A percentile compares a stretch with the other conserved stretches of the same genome.
These are phyloP conservation scores for Harpalus rufipes DNA, from an alignment of 2,888 invertebrate species.

Conservation along the genomic window DNA sequence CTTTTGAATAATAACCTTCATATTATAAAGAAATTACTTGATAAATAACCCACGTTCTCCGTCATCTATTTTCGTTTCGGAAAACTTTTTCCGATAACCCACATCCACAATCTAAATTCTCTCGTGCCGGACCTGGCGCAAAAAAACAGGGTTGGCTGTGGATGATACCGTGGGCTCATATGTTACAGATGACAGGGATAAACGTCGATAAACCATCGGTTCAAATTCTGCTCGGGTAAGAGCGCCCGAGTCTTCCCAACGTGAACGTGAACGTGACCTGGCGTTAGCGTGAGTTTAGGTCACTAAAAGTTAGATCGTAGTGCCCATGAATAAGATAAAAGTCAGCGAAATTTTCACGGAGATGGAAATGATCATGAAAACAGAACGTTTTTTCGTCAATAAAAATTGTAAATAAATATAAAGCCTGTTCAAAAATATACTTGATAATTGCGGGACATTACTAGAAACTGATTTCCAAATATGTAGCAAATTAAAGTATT, in stretches of 20 bases:
- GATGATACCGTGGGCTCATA: conserved; percentile 64
- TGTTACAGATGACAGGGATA: conserved; percentile 66
- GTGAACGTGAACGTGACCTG: conserved; percentile 15
- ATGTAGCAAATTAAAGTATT: too few relatives aligned
- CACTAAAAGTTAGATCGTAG: conserved; percentile 60
- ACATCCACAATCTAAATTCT: conserved; percentile 11
- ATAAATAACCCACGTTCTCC: neutral
- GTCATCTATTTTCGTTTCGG: neutral
- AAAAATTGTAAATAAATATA: too few relatives aligned
- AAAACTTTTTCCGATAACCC: conserved; percentile 9
- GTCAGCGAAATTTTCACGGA: neutral
- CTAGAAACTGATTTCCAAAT: too few relatives aligned
- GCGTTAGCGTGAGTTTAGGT: conserved; percentile 9
- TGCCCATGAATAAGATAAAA: conserved; percentile 52
- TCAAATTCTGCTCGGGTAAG: conserved; percentile 62
- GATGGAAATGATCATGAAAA: neutral
- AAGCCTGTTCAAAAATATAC: too few relatives aligned
- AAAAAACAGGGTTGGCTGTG: conserved; percentile 54
- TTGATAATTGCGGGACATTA: too few relatives aligned
- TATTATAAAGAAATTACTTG: too few relatives aligned
- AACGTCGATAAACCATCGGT: conserved; percentile 67
- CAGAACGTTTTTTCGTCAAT: too few relatives aligned
- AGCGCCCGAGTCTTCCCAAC: conserved; percentile 48
- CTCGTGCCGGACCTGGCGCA: conserved; percentile 20
- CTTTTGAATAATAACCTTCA: too few relatives aligned